phyloP scores from a whole-genome alignment of 2,797 vertebrate species.

The Paramormyrops hopkinsi region DNA sequence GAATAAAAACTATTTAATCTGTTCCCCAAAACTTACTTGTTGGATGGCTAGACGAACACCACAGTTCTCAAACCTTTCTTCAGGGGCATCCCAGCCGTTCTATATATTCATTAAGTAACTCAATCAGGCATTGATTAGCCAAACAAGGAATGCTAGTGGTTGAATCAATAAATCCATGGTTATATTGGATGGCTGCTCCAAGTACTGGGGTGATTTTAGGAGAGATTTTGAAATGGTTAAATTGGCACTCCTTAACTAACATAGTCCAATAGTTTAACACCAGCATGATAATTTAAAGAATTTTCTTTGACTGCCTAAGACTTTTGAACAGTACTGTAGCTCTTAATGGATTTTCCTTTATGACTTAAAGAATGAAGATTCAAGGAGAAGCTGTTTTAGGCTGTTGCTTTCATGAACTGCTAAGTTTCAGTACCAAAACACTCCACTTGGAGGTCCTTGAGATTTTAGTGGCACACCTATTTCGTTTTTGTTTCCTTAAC shows the following conservation, averaged over 20 bases:
- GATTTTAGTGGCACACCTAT: neutral
- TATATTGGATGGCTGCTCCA: neutral
- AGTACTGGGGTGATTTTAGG: neutral
- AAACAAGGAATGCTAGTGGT: neutral
- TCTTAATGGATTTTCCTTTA: constrained; percentile 6
- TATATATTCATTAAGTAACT: neutral
- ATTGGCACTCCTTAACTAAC: neutral
- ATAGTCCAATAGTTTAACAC: neutral
- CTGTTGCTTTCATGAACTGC: neutral
- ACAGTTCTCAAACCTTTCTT: neutral
- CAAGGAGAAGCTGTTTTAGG: neutral
- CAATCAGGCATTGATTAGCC: neutral
- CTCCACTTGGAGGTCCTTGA: neutral
- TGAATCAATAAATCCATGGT: neutral
- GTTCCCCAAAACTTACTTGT: neutral
- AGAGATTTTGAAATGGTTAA: neutral
- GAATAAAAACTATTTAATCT: neutral
- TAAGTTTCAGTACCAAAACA: neutral
- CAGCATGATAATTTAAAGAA: neutral
- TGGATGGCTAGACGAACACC: neutral
- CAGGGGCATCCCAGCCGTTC: neutral
- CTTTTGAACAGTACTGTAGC: neutral
- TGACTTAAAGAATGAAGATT: constrained; percentile 2
- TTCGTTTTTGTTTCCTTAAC: neutral
- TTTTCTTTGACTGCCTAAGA: neutral